These are phyloP conservation scores for Hyposoter dolosus DNA, from an alignment of 2,888 invertebrate genomes.

Conservation along the genomic window DNA sequence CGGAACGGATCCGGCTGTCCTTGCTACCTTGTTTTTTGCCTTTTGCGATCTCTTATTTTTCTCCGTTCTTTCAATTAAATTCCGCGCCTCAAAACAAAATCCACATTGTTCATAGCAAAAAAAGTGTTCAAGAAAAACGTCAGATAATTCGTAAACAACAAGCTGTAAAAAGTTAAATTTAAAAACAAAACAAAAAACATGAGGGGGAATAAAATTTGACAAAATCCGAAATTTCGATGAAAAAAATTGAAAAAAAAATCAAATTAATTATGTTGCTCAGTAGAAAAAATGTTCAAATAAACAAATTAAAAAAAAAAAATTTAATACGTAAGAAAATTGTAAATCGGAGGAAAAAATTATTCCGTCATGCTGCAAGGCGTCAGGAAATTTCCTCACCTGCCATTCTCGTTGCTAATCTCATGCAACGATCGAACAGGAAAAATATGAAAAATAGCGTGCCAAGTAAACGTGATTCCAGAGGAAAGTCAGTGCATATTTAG, in stretches of 20 bases:
- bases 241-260: background rate
- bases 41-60: conserved; percentile 19
- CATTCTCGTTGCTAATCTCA: conserved; percentile 31
- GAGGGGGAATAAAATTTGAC: background rate
- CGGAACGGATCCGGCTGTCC: conserved; percentile 61
- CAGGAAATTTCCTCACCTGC: conserved; percentile 39
- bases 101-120: conserved; percentile 8
- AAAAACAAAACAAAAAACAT: no score
- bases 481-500: conserved; percentile 28
- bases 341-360: background rate
- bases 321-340: background rate
- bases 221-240: background rate
- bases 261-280: background rate
- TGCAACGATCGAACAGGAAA: conserved; percentile 21
- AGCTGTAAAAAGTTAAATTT: no score
- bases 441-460: conserved; percentile 16
- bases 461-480: conserved; percentile 29
- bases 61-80: conserved; percentile 1
- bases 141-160: background rate
- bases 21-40: conserved; percentile 49
- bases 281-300: background rate
- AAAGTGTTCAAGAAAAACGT: background rate
- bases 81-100: conserved; percentile 30
- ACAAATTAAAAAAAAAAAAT: background rate
- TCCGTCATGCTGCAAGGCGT: conserved; percentile 8